Base-by-base conservation (phyloP, 1,140 invertebrate genomes). In the Gryon sp. region DNA sequence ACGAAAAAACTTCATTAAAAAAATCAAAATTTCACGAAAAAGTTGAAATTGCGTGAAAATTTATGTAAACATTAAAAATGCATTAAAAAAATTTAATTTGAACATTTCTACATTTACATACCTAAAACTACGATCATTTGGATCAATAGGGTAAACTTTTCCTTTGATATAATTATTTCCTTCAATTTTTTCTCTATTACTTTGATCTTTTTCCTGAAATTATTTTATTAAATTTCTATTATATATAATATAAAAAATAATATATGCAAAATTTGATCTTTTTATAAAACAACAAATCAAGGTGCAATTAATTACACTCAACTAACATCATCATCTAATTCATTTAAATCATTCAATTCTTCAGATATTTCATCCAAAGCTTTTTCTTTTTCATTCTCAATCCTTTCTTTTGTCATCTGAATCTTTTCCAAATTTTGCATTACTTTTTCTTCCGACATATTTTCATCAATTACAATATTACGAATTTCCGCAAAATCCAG, bases 81-180 rank as follows among this genome's bases (percentile, higher is more conserved):
- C 8, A 28, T 28, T 28, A 9, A 15, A 18, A 4, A 62, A 46
- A 20, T 3, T 15, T 16, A 22, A 38, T 40, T 55, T 22, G 9
- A 7, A 36, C 18, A 20, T 11, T 1, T 4, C n/a, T 18, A 53
- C 12, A 28, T 9, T 1, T 16, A 18, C 2, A 70, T 52, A 86
- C 84, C 83, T 84, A 16, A 65, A 14, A 6, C 79, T 80, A 6
- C 84, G 80, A 3, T 76, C 79, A 36, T 85, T 84, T 11, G 81
- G 73, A 28, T 84, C 82, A 8, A 66, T 80, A 20, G 84, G 74
- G 32, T 86, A 85, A 2, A 80, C 36, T 48, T 85, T 86, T 4
- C 80, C 83, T 16, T 78, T 68, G n/a, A n/a, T 14, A 85, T 74
- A 5, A 68, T 18, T 55, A 26, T 15, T 38, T 11, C 15, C 0